These are phyloP conservation scores for Probaryconus sp. DNA, from an alignment of 1,140 invertebrate genomes.

Conservation along the genomic window DNA sequence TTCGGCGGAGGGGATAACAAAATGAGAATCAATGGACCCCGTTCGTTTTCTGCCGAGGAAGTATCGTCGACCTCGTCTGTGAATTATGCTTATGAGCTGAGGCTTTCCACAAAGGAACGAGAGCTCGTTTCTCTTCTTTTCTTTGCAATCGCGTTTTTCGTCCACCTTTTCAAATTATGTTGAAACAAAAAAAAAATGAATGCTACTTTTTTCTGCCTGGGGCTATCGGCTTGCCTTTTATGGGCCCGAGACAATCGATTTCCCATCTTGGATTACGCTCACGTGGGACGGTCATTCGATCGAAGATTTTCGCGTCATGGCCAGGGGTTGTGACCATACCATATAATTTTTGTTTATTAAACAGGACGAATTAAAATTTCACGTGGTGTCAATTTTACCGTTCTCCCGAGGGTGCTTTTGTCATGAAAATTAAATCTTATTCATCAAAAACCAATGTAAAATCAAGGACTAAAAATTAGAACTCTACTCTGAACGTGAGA, in stretches of 20 bases:
- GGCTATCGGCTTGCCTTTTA: constrained; percentile 11
- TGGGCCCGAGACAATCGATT: constrained; percentile 28
- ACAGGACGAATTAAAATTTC: too few relatives aligned
- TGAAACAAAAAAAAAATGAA: constrained; percentile 27
- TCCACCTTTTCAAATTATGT: too few relatives aligned
- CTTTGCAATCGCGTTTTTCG: constrained; percentile 23
- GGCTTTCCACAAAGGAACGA: constrained; percentile 57
- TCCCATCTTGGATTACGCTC: constrained; percentile 17
- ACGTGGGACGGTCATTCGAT: too few relatives aligned
- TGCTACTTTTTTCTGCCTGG: constrained; percentile 21
- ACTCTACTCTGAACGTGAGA: too few relatives aligned
- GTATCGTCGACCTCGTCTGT: constrained; percentile 33
- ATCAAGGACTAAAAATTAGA: too few relatives aligned
- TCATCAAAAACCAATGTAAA: too few relatives aligned
- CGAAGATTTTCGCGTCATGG: constrained; percentile 29
- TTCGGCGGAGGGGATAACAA: constrained; percentile 43
- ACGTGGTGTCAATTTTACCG: too few relatives aligned
- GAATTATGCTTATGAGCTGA: constrained; percentile 49
- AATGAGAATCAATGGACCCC: constrained; percentile 60
- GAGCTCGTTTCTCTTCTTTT: constrained; percentile 34
- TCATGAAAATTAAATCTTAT: too few relatives aligned
- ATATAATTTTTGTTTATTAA: too few relatives aligned
- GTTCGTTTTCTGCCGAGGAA: constrained; percentile 49
- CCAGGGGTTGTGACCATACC: too few relatives aligned
- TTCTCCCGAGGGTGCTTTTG: too few relatives aligned